Percentiles rank a stretch among this genome's conserved stretches.
Evolutionary conservation across 2,113 vertebrate genomes (phyloP).

Genomic region (Pseudorhombus dupliciocellatus): DNA sequence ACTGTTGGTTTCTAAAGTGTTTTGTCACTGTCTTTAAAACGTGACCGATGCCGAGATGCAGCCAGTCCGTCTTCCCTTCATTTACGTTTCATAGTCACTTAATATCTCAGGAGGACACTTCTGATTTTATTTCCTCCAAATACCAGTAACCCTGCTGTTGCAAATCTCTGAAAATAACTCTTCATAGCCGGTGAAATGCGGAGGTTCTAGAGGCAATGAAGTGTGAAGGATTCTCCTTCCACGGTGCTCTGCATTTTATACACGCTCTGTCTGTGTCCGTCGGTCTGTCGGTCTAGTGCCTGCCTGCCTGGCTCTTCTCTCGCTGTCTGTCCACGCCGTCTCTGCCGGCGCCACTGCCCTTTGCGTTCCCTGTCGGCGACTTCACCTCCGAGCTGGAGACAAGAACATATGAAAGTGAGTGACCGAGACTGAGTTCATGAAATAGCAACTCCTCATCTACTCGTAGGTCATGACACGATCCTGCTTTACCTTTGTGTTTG

Average conservation of each 20-base stretch:
- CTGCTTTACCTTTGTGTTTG: slow-evolving; percentile 79
- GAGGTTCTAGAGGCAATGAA: slow-evolving; percentile 63
- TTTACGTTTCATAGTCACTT: slow-evolving; percentile 29
- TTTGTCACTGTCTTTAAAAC: not conserved
- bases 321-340: slow-evolving; percentile 47
- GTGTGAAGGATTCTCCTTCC: slow-evolving; percentile 66
- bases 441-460: not conserved
- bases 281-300: slow-evolving; percentile 54
- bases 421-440: not conserved
- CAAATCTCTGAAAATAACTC: slow-evolving; percentile 62
- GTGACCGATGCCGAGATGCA: slow-evolving; percentile 1
- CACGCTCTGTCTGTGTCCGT: slow-evolving; percentile 53
- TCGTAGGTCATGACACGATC: not conserved
- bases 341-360: slow-evolving; percentile 39
- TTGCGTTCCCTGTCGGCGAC: slow-evolving; percentile 46
- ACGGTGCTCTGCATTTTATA: slow-evolving; percentile 55
- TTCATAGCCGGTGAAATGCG: slow-evolving; percentile 58
- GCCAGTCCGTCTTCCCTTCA: slow-evolving; percentile 23
- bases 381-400: slow-evolving; percentile 61
- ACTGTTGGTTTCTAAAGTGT: not conserved
- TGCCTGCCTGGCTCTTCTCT: slow-evolving; percentile 57
- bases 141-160: slow-evolving; percentile 56
- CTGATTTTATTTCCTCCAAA: slow-evolving; percentile 35
- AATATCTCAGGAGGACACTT: slow-evolving; percentile 45
- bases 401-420: slow-evolving; percentile 39